These are phyloP conservation scores for Periparus ater DNA, from an alignment of 2,797 vertebrate genomes.

Conservation along the genomic window DNA sequence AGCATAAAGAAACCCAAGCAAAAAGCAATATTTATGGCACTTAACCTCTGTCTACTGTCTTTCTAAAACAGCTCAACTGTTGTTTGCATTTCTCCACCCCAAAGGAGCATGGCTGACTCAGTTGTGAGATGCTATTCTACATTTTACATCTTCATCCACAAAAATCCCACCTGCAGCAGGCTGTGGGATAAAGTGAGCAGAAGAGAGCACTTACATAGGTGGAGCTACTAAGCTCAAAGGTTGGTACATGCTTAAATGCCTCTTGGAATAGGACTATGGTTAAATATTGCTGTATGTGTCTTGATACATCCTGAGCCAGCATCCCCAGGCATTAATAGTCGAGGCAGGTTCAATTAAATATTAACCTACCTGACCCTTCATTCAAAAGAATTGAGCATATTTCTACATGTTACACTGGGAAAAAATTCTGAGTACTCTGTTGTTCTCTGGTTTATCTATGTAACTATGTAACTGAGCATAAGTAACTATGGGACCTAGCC, in stretches of 20 bases:
- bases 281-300: not conserved
- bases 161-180: not conserved
- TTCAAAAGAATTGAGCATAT: not conserved
- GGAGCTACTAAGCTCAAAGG: not conserved
- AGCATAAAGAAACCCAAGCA: not conserved
- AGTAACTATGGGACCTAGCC: not conserved
- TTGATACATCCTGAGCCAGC: not conserved
- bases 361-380: not conserved
- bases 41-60: not conserved
- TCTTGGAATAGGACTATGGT: not conserved
- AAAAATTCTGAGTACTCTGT: not conserved
- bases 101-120: not conserved
- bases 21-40: not conserved
- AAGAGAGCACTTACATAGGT: not conserved
- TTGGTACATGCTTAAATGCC: not conserved
- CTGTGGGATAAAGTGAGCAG: not conserved
- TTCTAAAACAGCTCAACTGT: not conserved
- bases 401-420: not conserved
- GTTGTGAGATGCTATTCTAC: not conserved
- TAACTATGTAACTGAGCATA: too few species aligned
- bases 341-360: not conserved
- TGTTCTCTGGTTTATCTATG: not conserved
- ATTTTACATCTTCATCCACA: not conserved
- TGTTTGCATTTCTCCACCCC: not conserved
- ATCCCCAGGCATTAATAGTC: not conserved